Conservation (phyloP, 2,113 vertebrate species). For the Morphnarchus princeps region DNA sequence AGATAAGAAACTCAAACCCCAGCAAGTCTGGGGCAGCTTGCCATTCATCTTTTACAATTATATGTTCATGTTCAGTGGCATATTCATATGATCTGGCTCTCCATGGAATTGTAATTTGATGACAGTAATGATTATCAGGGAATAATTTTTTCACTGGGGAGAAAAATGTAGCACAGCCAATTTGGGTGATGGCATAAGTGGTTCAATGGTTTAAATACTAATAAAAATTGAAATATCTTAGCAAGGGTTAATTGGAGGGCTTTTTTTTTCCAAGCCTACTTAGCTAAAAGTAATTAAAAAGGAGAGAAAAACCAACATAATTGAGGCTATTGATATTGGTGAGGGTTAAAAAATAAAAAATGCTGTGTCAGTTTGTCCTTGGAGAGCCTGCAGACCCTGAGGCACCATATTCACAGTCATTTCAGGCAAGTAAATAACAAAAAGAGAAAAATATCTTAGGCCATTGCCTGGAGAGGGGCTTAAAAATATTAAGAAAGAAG, state of each 20-base stretch:
- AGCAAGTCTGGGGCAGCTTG: not conserved
- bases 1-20: not conserved
- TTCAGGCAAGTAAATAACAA: slow-evolving; percentile 34
- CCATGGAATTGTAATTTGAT: slow-evolving; percentile 23
- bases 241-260: not conserved
- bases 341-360: slow-evolving; percentile 33
- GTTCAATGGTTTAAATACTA: slow-evolving; percentile 6
- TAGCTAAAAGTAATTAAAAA: slow-evolving; percentile 11
- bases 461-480: slow-evolving; percentile 48
- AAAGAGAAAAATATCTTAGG: slow-evolving; percentile 29
- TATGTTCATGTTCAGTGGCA: not conserved
- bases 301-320: not conserved
- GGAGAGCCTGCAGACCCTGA: slow-evolving; percentile 14
- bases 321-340: not conserved
- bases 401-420: slow-evolving; percentile 11
- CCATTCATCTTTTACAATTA: not conserved
- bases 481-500: slow-evolving; percentile 40
- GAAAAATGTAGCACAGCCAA: not conserved
- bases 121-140: not conserved
- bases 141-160: slow-evolving; percentile 27
- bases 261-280: not conserved
- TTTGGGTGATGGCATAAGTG: not conserved
- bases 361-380: slow-evolving; percentile 24
- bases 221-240: not conserved
- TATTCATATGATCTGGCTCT: not conserved